Evolutionary conservation across 1,140 invertebrate genomes (phyloP), one percentile per base, ranked within the genome.

Genomic region (Battus philenor): DNA sequence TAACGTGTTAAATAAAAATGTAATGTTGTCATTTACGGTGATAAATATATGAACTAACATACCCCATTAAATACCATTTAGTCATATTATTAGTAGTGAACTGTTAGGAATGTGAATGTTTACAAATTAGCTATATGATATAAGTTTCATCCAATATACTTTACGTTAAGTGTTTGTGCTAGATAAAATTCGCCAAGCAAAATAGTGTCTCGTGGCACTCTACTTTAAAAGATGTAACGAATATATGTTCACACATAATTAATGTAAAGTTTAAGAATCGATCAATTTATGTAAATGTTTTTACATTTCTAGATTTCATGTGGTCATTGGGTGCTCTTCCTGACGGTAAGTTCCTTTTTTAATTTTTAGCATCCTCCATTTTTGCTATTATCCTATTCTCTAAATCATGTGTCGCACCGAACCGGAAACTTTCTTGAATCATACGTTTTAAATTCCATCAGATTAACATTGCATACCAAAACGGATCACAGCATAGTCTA

Each of bases 251-350:
- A 73, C 43, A 68, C 58, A 60, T 58, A 60, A 44, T 70, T 68
- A 61, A 52, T 64, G 47, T 79, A 76, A 79, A 54, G 59, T 79
- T 55, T 77, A 83, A 81, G 77, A 64, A 80, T 83, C 68, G 81
- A 67, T 83, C 79, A 77, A 83, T 81, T 85, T 85, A 85, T 83
- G 79, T 80, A 83, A 81, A 81, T 89, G 88, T 91, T 89, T 93
- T 91, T 90, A 88, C 90, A 88, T 90, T 94, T 93, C 88, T 94
- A 97, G 95, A 97, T 94, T 96, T 97, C 92, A 96, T 97, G 93
- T 97, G 95, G 95, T 96, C 95, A 88, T 91, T 97, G 91, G 95
- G 95, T 92, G 94, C 94, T 90, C 93, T 97, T 90, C 95, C 95
- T 89, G 95, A 97, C 90, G 95, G 95, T 97, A 90, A 94, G 94